Percentiles rank a stretch among this genome's conserved stretches.
These are phyloP conservation scores for Tetragonula clypearis DNA, from an alignment of 1,140 invertebrate genomes.

Conservation along the genomic window DNA sequence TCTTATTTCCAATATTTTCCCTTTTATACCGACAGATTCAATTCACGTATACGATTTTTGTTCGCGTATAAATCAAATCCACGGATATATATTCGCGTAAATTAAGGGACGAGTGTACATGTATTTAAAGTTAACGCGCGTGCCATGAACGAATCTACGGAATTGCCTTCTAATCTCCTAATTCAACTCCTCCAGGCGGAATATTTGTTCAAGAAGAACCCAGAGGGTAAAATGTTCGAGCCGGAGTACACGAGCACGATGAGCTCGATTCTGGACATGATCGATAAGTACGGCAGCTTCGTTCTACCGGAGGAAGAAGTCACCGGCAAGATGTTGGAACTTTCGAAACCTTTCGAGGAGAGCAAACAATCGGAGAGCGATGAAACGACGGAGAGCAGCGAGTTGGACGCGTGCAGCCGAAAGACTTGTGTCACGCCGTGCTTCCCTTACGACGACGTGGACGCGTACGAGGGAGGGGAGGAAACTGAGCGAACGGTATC, in stretches of 20 bases:
- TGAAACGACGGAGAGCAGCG: not conserved
- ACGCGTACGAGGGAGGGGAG: not conserved
- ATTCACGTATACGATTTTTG: no score
- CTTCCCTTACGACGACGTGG: conserved; percentile 1
- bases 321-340: not conserved
- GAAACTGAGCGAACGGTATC: not conserved
- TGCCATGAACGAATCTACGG: no score
- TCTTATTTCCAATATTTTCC: no score
- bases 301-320: conserved; percentile 52
- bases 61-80: no score
- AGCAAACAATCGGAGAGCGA: not conserved
- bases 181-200: conserved; percentile 74
- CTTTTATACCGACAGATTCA: no score
- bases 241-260: conserved; percentile 78
- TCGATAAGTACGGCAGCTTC: conserved; percentile 50
- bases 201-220: conserved; percentile 83
- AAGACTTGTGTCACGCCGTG: not conserved
- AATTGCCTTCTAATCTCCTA: no score
- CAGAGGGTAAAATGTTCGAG: conserved; percentile 82
- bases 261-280: conserved; percentile 56
- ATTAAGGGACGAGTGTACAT: no score
- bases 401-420: not conserved
- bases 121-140: no score
- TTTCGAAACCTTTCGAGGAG: not conserved
- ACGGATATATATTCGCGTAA: no score